Evolutionary conservation across 2,113 vertebrate species (phyloP), one percentile per base, ranked within the genome.

Genomic region (Ceyx cyanopectus): DNA sequence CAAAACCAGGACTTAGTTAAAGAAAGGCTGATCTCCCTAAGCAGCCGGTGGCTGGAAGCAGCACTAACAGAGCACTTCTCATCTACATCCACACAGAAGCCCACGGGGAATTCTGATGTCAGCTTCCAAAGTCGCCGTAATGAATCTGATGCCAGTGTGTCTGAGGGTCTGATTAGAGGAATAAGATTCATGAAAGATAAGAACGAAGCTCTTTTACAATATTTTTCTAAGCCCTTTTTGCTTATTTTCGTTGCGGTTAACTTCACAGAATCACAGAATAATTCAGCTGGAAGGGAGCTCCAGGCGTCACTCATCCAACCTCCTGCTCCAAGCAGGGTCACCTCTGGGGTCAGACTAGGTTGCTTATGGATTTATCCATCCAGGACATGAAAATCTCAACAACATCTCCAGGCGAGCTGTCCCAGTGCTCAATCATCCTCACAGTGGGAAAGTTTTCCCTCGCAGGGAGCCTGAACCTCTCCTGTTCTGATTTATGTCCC

Each of bases 151-250:
- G 90, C 73, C 91, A 95, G 79, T 40, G 24, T 90, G 93, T 94
- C 91, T 96, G 77, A 89, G 78, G 80, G 70, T 77, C 81, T 92
- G 73, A 95, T 91, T 92, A 91, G 43, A 89, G 94, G 87, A 56
- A 37, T 79, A 66, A 93, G 95, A 92, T 96, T 53, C 72, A 40
- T 23, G 85, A 68, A 90, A 74, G 89, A 83, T 86, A 94, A 93
- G 81, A 84, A 72, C 15, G 40, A 58, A 82, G 22, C 57, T 92
- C 68, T 73, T 89, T 88, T 54, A 77, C 91, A 85, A 66, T 93
- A 81, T 83, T 92, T 96, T 94, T 79, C 62, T 57, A 92, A 90
- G 60, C 22, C 63, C 43, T 93, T 90, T 81, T 81, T 70, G 81
- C 68, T 89, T 95, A 40, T 96, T 95, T 96, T 95, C 81, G 32